Percentiles rank a stretch among this genome's conserved stretches.
Conservation (phyloP, 2,888 invertebrate genomes). For the Anaspis maculata region DNA sequence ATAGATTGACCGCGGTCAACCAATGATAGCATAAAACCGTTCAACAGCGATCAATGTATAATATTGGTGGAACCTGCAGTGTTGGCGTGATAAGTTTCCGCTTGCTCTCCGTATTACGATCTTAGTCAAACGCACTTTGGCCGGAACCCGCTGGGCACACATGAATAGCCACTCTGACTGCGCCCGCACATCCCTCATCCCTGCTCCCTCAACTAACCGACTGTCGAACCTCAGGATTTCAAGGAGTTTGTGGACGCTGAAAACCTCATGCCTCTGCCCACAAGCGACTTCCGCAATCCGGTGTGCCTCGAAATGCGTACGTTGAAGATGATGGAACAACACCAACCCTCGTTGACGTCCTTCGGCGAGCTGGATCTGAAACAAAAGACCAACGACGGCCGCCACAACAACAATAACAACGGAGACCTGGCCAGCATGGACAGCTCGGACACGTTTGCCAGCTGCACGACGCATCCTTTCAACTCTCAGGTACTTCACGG, state of each 20-base stretch:
- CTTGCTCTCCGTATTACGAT: not conserved
- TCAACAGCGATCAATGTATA: no score
- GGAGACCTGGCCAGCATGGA: slow-evolving; percentile 52
- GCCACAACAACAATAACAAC: slow-evolving; percentile 37
- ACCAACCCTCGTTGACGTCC: slow-evolving; percentile 15
- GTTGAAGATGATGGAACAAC: slow-evolving; percentile 37
- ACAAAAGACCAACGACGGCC: slow-evolving; percentile 7
- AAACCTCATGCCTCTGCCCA: slow-evolving; percentile 77
- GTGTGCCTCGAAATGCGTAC: slow-evolving; percentile 74
- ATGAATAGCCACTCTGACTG: slow-evolving; percentile 6
- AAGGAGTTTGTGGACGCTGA: slow-evolving; percentile 88
- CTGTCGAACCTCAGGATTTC: slow-evolving; percentile 56
- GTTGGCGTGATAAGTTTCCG: not conserved
- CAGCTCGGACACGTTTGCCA: slow-evolving; percentile 92
- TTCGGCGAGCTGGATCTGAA: slow-evolving; percentile 14
- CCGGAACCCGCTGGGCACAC: no score
- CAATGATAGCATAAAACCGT: no score
- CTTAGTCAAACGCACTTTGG: not conserved
- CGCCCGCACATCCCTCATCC: slow-evolving; percentile 2
- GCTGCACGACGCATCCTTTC: slow-evolving; percentile 93
- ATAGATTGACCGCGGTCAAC: no score
- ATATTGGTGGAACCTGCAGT: no score
- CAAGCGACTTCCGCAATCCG: slow-evolving; percentile 75
- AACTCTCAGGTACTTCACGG: no score
- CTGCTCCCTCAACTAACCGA: not conserved